Evolutionary conservation across 2,113 vertebrate genomes (phyloP).

Genomic region (Calyptomena viridis): DNA sequence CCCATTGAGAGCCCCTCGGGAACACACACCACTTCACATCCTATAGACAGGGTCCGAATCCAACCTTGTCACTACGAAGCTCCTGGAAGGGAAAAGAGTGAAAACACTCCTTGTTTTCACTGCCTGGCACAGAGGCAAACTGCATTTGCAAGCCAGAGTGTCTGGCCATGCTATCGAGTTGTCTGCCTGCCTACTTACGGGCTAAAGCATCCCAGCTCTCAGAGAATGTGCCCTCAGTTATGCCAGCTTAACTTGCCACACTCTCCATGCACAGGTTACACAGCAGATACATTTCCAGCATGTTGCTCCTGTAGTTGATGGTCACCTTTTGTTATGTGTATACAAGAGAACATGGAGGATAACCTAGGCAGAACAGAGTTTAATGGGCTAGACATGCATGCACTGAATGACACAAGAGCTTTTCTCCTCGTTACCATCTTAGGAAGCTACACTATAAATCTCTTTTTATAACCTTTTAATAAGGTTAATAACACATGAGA

Average conservation of each 20-base stretch:
- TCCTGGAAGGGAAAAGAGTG: not conserved
- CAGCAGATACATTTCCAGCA: not conserved
- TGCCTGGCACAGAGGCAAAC: not conserved
- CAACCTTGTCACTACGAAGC: not conserved
- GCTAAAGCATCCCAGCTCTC: not conserved
- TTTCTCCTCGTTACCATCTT: not conserved
- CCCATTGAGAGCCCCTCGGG: fast-evolving
- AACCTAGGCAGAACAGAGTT: not conserved
- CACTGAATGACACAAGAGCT: not conserved
- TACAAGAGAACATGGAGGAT: not conserved
- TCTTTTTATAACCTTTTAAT: not conserved
- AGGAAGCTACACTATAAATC: not conserved
- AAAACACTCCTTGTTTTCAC: not conserved
- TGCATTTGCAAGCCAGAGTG: not conserved
- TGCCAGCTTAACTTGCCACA: no score
- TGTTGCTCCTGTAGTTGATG: not conserved
- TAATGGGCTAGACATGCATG: not conserved
- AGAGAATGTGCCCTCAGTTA: not conserved
- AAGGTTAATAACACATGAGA: not conserved
- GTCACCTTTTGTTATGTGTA: not conserved
- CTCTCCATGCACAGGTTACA: not conserved
- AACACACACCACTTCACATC: fast-evolving
- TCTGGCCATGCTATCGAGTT: not conserved
- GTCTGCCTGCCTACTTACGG: not conserved
- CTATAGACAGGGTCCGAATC: not conserved